These are phyloP conservation scores for Etia nguti DNA, from an alignment of 2,113 vertebrate species.

Conservation along the genomic window DNA sequence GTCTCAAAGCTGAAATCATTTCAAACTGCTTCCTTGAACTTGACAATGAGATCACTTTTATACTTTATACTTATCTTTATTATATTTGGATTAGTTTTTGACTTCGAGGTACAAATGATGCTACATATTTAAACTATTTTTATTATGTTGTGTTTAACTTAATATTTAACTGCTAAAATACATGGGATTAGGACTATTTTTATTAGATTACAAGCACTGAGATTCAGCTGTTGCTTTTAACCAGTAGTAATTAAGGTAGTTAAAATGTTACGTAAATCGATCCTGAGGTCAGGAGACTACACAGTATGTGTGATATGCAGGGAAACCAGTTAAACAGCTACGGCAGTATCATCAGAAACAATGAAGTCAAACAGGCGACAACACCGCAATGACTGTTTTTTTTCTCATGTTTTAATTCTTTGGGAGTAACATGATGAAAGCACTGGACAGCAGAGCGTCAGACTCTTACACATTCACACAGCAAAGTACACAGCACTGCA, in stretches of 20 bases:
- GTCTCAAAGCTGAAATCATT: neutral
- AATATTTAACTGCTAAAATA: neutral
- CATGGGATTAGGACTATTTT: neutral
- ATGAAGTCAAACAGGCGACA: neutral
- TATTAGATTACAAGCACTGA: neutral
- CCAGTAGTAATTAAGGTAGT: neutral
- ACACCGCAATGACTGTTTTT: neutral
- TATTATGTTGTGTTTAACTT: neutral
- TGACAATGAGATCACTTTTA: neutral
- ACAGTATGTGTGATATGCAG: conserved; percentile 19
- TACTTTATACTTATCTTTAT: neutral
- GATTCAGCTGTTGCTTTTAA: neutral
- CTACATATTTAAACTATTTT: neutral
- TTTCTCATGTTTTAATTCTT: conserved; percentile 60
- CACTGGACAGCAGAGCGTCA: conserved; percentile 41
- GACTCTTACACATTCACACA: conserved; percentile 54
- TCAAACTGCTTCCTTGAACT: neutral
- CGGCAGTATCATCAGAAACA: neutral
- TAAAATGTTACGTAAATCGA: neutral
- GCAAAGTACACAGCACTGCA: conserved; percentile 62
- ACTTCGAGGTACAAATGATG: neutral
- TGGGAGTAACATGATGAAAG: conserved; percentile 59
- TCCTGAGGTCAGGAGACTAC: neutral
- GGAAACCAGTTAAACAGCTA: conserved; percentile 36
- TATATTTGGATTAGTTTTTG: neutral